phyloP scores from a whole-genome alignment of 1,140 invertebrate species.

The Thereuonema tuberculata region DNA sequence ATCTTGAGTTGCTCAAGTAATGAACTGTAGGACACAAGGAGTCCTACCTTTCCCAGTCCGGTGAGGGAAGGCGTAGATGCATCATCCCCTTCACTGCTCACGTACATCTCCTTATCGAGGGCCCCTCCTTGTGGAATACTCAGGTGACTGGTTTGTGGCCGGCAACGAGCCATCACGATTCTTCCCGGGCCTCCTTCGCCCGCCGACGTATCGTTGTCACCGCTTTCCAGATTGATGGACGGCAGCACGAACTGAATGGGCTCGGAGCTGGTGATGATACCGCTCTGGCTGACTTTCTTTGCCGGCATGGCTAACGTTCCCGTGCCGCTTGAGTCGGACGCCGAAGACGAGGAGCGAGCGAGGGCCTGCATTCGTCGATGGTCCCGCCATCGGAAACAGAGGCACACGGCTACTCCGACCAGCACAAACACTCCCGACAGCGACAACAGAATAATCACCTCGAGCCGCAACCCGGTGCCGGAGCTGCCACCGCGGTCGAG shows the following conservation, averaged over 20 bases:
- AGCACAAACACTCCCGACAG: neutral
- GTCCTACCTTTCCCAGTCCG: conserved; percentile 3
- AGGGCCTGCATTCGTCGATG: neutral
- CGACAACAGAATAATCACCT: neutral
- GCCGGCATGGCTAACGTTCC: too few species aligned
- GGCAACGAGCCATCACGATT: neutral
- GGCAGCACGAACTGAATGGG: neutral
- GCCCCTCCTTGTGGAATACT: neutral
- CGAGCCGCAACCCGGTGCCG: neutral
- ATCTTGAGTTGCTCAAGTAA: conserved; percentile 8
- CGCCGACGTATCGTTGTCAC: neutral
- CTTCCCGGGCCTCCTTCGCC: neutral
- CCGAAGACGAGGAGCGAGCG: neutral
- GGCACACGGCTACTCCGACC: neutral
- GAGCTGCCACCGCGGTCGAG: neutral
- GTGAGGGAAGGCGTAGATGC: conserved; percentile 3
- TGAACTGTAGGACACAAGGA: too few species aligned
- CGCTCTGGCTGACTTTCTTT: neutral
- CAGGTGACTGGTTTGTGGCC: neutral
- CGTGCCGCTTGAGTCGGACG: too few species aligned
- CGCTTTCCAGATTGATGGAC: neutral
- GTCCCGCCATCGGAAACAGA: neutral
- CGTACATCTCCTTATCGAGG: conserved; percentile 2
- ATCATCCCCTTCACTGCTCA: conserved; percentile 5
- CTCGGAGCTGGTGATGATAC: neutral